These are phyloP conservation scores for Acanthoscelides obtectus DNA, from an alignment of 2,888 invertebrate genomes.

Conservation along the genomic window DNA sequence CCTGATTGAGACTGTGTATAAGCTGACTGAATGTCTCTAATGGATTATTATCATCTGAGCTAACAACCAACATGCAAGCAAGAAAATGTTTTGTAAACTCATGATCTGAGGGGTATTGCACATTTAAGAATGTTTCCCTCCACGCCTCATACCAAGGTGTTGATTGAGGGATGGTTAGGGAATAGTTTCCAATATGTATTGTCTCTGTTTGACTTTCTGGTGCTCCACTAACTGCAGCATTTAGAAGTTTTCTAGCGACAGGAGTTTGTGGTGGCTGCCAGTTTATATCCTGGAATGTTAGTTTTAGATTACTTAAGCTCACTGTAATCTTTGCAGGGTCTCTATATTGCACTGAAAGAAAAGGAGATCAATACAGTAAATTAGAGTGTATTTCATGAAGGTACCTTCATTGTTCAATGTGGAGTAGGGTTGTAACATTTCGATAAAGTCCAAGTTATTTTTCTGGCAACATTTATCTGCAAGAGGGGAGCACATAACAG, in stretches of 20 bases:
- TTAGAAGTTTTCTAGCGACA: slow-evolving; percentile 77
- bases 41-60: slow-evolving; percentile 70
- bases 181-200: slow-evolving; percentile 45
- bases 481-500: slow-evolving; percentile 75
- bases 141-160: slow-evolving; percentile 96
- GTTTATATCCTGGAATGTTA: slow-evolving; percentile 78
- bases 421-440: slow-evolving; percentile 87
- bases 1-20: slow-evolving; percentile 74
- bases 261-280: slow-evolving; percentile 76
- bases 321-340: slow-evolving; percentile 75
- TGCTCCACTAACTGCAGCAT: slow-evolving; percentile 47
- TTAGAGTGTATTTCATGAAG: slow-evolving; percentile 18
- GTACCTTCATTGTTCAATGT: slow-evolving; percentile 69
- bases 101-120: slow-evolving; percentile 88
- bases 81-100: slow-evolving; percentile 91
- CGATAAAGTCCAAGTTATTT: slow-evolving; percentile 86
- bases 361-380: background rate
- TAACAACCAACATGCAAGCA: slow-evolving; percentile 74
- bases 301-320: slow-evolving; percentile 68
- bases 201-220: slow-evolving; percentile 33
- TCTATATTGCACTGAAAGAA: slow-evolving; percentile 68
- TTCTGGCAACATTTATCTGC: slow-evolving; percentile 83
- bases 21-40: slow-evolving; percentile 77
- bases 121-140: slow-evolving; percentile 85
- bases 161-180: slow-evolving; percentile 66